These are phyloP conservation scores for Nomada ruficornis DNA, from an alignment of 2,888 invertebrate genomes.

Conservation along the genomic window DNA sequence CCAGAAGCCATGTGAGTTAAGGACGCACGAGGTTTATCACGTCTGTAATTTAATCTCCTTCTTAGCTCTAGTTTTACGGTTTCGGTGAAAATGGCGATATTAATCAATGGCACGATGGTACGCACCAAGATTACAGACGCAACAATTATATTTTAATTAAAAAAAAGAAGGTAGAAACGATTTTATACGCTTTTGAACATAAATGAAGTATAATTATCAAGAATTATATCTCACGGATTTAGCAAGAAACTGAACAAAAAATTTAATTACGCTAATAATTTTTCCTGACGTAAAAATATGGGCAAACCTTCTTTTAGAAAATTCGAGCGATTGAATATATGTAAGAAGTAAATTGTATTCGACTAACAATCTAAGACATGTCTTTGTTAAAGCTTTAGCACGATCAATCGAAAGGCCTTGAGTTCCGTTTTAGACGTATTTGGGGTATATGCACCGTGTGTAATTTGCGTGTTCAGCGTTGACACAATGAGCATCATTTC, in stretches of 20 bases:
- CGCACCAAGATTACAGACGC: background rate
- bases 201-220: background rate
- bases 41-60: conserved; percentile 25
- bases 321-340: background rate
- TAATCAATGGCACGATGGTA: conserved; percentile 16
- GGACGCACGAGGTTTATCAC: background rate
- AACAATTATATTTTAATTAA: background rate
- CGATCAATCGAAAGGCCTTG: conserved; percentile 67
- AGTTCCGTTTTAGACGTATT: conserved; percentile 59
- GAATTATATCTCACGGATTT: background rate
- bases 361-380: conserved; percentile 25
- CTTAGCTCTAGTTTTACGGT: conserved; percentile 30
- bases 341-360: background rate
- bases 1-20: conserved; percentile 13
- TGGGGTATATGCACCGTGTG: conserved; percentile 27
- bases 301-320: background rate
- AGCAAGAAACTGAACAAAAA: background rate
- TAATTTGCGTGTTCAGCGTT: conserved; percentile 54
- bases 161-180: background rate
- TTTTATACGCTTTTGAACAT: background rate
- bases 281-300: background rate
- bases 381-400: conserved; percentile 29
- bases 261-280: background rate
- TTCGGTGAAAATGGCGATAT: conserved; percentile 6
- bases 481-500: conserved; percentile 32